Evolutionary conservation across 2,797 vertebrate species (phyloP).

Genomic region (Selene dorsalis): DNA sequence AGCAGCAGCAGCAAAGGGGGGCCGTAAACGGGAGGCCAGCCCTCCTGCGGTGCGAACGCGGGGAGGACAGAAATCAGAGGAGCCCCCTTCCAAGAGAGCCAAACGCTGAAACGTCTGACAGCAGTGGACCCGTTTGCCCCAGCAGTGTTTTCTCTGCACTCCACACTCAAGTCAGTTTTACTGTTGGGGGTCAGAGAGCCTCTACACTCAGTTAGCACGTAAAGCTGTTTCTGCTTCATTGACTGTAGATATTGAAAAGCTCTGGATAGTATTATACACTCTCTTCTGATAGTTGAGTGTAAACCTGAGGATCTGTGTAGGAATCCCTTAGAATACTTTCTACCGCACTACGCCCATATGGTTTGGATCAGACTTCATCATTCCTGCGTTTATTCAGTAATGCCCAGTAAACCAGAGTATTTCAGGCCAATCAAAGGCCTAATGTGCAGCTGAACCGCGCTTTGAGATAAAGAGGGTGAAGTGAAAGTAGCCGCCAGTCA

Average conservation of each 20-base stretch:
- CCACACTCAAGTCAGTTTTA: conserved; percentile 50
- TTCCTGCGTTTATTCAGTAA: conserved; percentile 65
- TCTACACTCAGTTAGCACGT: conserved; percentile 38
- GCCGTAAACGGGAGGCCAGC: conserved; percentile 89
- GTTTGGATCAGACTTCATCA: conserved; percentile 77
- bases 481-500: conserved; percentile 34
- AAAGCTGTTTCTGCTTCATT: conserved; percentile 56
- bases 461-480: conserved; percentile 57
- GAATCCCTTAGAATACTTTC: conserved; percentile 65
- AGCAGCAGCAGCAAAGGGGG: conserved; percentile 80
- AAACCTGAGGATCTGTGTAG: conserved; percentile 67
- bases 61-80: conserved; percentile 89
- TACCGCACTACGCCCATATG: conserved; percentile 66
- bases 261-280: conserved; percentile 69
- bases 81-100: conserved; percentile 88
- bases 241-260: conserved; percentile 54
- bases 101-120: conserved; percentile 86
- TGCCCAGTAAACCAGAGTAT: conserved; percentile 55
- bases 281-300: conserved; percentile 55
- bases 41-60: conserved; percentile 88
- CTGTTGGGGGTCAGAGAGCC: conserved; percentile 39
- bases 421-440: conserved; percentile 72
- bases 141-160: conserved; percentile 45
- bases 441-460: conserved; percentile 52
- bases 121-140: conserved; percentile 40